Conservation (phyloP, 2,888 invertebrate species). For the Leptopilina drosophilae region DNA sequence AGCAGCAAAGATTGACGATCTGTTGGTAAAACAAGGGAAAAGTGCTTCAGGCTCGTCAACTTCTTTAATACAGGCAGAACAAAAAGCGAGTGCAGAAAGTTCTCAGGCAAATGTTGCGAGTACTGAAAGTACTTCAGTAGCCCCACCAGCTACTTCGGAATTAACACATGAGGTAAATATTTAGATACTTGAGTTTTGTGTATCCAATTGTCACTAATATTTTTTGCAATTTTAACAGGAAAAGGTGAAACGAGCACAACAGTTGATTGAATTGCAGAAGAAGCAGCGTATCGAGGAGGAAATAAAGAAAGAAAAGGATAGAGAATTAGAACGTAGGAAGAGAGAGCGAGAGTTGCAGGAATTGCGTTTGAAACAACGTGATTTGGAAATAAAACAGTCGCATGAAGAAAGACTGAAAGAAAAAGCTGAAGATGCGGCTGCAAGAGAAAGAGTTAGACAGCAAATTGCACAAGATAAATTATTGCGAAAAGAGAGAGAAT, state of each 20-base stretch:
- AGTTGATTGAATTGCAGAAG: slow-evolving; percentile 80
- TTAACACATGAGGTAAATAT: slow-evolving; percentile 48
- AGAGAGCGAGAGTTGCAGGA: slow-evolving; percentile 86
- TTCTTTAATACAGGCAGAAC: slow-evolving; percentile 67
- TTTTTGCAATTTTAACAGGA: slow-evolving; percentile 74
- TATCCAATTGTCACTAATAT: not conserved
- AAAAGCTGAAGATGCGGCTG: slow-evolving; percentile 85
- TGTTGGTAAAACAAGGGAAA: slow-evolving; percentile 80
- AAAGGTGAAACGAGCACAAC: slow-evolving; percentile 82
- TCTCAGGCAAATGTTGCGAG: not conserved
- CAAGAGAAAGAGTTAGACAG: slow-evolving; percentile 86
- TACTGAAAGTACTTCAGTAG: not conserved
- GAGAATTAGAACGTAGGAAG: slow-evolving; percentile 86
- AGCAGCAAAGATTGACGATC: slow-evolving; percentile 82
- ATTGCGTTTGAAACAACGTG: slow-evolving; percentile 85
- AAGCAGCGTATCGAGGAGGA: slow-evolving; percentile 82
- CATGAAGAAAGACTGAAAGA: slow-evolving; percentile 87
- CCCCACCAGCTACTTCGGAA: slow-evolving; percentile 21
- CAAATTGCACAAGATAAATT: slow-evolving; percentile 92
- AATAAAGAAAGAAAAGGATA: slow-evolving; percentile 81
- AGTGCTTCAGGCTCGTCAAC: slow-evolving; percentile 55
- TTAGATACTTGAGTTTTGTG: not conserved
- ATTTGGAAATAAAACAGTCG: slow-evolving; percentile 85
- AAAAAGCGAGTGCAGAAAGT: slow-evolving; percentile 46
- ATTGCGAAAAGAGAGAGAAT: slow-evolving; percentile 80